These are phyloP conservation scores for Intellagama lesueurii DNA, from an alignment of 2,797 vertebrate species.

Conservation along the genomic window DNA sequence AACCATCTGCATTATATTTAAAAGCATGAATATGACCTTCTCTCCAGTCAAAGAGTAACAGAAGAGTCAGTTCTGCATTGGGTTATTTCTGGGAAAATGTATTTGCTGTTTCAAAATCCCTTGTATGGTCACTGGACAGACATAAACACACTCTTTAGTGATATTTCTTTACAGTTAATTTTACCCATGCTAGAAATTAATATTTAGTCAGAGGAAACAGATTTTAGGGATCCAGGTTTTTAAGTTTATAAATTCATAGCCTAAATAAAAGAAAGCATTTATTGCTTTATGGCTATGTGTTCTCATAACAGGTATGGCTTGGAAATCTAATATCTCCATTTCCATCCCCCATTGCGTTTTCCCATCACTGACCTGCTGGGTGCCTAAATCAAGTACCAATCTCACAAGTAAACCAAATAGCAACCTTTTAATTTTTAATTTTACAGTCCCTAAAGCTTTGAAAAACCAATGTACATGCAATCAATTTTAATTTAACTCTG, in stretches of 20 bases:
- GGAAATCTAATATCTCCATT: constrained; percentile 35
- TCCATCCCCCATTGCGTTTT: constrained; percentile 51
- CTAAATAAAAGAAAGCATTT: neutral
- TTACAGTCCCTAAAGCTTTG: constrained; percentile 59
- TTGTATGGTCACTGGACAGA: neutral
- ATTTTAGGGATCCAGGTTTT: rapidly evolving
- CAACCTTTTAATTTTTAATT: constrained; percentile 68
- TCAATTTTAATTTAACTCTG: constrained; percentile 68
- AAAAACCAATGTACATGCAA: constrained; percentile 57
- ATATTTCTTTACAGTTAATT: neutral
- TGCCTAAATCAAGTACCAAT: constrained; percentile 63
- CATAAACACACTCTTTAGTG: neutral
- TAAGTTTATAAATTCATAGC: neutral
- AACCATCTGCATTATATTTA: constrained; percentile 17
- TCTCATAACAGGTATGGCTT: neutral
- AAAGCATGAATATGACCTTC: constrained; percentile 5
- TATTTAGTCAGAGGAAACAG: neutral
- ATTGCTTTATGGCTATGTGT: neutral
- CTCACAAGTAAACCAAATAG: constrained; percentile 63
- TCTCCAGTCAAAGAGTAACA: neutral
- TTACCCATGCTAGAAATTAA: neutral
- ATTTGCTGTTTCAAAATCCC: neutral
- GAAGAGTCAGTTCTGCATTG: neutral
- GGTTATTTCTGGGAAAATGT: neutral
- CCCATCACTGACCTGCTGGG: constrained; percentile 36